Base-by-base conservation (phyloP, 2,113 vertebrate species). In the Cyanistes caeruleus region DNA sequence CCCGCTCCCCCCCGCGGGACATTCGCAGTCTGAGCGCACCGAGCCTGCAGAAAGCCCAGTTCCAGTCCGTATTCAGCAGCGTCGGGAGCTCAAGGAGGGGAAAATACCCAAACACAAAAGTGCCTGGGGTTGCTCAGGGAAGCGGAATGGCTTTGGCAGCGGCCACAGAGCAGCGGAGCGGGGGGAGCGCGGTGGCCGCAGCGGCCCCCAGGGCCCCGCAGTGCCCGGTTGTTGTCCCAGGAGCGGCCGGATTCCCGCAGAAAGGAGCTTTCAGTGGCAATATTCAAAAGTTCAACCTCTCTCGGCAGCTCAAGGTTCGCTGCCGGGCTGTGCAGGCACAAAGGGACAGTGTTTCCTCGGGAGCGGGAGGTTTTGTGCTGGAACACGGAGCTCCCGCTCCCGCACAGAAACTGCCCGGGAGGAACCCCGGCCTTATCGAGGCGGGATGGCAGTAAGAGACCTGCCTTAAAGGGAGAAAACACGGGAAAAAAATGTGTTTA, bases 331-430 rank as follows among this genome's bases (percentile, higher is more conserved):
- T 49, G 76, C 4, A 8, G 89, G 72, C 87, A 97, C 93, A 97
- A 96, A 95, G 76, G 83, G 73, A 65, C 74, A 91, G 72, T 95
- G 96, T 97, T 87, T 55, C 33, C 52, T 39, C 4, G 16, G 84
- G 67, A 82, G 67, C 2, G 1, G 82, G 82, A 74, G 44, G 19
- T 5, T 81, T 9, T 6, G 48, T 3, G 35, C 67, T 35, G 83
- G 85, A 86, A 72, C 62, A 7, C 33, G 44, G 62, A 33, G 49
- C 78, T 87, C n/a, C 55, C 44, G 25, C 55, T 81, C 43, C 35
- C 41, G 6, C 55, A 13, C 63, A 90, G 91, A 37, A 83, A 63
- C 35, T 3, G 1, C 11, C 60, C 2, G 77, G 55, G 72, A 2
- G 0, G 73, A 68, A 62, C 8, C 20, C 9, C 24, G 22, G 72